Percentiles rank a stretch among this genome's conserved stretches.
phyloP scores from a whole-genome alignment of 2,888 invertebrate genomes.

The Cryptocephalus moraei region DNA sequence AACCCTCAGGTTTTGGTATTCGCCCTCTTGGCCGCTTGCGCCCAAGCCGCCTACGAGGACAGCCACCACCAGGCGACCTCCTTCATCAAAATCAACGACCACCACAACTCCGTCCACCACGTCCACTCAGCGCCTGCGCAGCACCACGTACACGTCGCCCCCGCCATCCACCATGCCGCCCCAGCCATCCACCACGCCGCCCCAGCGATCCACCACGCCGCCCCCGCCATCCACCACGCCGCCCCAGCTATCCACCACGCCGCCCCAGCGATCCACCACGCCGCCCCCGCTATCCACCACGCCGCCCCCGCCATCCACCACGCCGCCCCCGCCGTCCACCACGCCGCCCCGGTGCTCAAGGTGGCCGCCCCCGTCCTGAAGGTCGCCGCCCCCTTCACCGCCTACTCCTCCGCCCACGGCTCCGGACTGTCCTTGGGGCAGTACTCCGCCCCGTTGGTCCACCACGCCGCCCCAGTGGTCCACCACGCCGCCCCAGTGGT shows the following conservation, averaged over 20 bases:
- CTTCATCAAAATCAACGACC: conserved; percentile 18
- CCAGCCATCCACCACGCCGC: conserved; percentile 5
- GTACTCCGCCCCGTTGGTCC: neutral
- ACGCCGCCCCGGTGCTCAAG: conserved; percentile 8
- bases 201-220: neutral
- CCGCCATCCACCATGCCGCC: conserved; percentile 9
- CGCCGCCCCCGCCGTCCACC: conserved; percentile 5
- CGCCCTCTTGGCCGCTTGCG: conserved; percentile 32
- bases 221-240: conserved; percentile 1
- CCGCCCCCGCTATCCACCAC: neutral
- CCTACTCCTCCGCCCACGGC: conserved; percentile 6
- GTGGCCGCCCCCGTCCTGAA: conserved; percentile 6
- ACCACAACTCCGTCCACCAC: conserved; percentile 21
- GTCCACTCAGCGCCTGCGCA: conserved; percentile 10
- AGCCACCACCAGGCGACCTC: conserved; percentile 17
- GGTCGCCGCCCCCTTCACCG: conserved; percentile 3
- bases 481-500: conserved; percentile 4
- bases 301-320: conserved; percentile 7
- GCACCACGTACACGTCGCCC: conserved; percentile 2
- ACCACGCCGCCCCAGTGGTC: conserved; percentile 5
- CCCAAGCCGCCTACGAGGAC: conserved; percentile 30
- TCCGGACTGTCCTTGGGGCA: conserved; percentile 3
- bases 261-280: neutral
- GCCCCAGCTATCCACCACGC: conserved; percentile 6
- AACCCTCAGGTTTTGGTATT: conserved; percentile 24